Percentiles rank a stretch among this genome's conserved stretches.
These are phyloP conservation scores for Nyctibius grandis DNA, from an alignment of 2,797 vertebrate species.

Conservation along the genomic window DNA sequence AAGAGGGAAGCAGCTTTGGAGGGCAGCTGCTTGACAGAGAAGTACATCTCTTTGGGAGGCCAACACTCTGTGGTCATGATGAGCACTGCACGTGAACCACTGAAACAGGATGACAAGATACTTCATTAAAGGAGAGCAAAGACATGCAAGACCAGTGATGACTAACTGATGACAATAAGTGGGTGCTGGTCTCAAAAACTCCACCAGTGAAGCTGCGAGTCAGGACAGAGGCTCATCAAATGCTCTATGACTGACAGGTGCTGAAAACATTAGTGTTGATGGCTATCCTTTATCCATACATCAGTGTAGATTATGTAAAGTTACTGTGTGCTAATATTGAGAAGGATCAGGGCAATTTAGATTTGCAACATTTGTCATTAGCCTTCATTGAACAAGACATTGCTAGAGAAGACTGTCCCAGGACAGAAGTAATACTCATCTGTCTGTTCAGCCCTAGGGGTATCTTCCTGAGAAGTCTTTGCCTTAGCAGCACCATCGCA, in stretches of 20 bases:
- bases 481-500: background rate
- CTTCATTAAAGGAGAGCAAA: background rate
- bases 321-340: background rate
- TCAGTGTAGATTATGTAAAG: rapidly evolving
- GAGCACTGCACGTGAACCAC: background rate
- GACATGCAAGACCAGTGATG: background rate
- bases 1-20: conserved; percentile 19
- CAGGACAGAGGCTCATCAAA: background rate
- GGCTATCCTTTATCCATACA: background rate
- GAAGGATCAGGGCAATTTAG: background rate
- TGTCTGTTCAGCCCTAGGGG: background rate
- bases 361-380: background rate
- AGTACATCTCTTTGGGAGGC: background rate
- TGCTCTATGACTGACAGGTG: rapidly evolving
- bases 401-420: background rate
- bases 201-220: background rate
- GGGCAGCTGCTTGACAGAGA: background rate
- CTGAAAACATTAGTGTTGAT: background rate
- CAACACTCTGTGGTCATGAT: background rate
- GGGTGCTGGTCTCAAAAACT: background rate
- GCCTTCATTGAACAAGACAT: background rate
- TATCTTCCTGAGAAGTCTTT: background rate
- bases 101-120: background rate
- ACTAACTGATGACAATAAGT: background rate
- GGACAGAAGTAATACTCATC: background rate